Evolutionary conservation across 2,888 invertebrate genomes (phyloP).

Genomic region (Drosophila niveifrons): DNA sequence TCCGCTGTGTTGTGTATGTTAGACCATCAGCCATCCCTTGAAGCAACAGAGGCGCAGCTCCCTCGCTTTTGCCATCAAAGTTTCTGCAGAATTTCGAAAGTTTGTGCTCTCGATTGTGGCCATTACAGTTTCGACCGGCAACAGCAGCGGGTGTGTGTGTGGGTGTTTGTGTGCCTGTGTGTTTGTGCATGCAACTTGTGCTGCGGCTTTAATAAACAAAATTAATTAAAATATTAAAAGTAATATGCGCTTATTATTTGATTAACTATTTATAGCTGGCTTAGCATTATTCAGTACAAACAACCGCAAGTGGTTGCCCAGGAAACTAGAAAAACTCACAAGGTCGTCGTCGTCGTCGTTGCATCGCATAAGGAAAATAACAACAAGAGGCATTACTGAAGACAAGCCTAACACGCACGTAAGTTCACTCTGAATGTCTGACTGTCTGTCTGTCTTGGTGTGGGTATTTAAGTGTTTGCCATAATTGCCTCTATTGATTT

Average conservation of each 20-base stretch:
- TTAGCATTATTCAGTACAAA: not conserved
- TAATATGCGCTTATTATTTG: not conserved
- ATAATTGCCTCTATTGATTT: conserved; percentile 28
- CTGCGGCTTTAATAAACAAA: conserved; percentile 10
- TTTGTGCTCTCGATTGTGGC: conserved; percentile 16
- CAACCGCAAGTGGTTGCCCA: conserved; percentile 4
- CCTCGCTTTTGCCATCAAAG: not conserved
- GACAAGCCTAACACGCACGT: conserved; percentile 37
- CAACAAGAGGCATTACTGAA: conserved; percentile 19
- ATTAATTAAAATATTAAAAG: conserved; percentile 1
- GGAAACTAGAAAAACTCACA: conserved; percentile 7
- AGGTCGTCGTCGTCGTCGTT: conserved; percentile 34
- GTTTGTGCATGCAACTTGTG: not conserved
- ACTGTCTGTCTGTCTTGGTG: not conserved
- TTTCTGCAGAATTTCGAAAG: conserved; percentile 17
- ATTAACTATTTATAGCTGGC: conserved; percentile 11
- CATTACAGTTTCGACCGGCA: conserved; percentile 41
- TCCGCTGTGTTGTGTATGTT: not conserved
- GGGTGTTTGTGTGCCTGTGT: not conserved
- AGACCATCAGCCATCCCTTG: conserved; percentile 1
- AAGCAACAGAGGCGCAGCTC: conserved; percentile 1
- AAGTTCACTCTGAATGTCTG: conserved; percentile 22
- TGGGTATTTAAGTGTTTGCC: not conserved
- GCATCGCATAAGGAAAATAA: conserved; percentile 15
- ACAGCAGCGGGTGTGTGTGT: conserved; percentile 33